Conservation (phyloP, 2,888 invertebrate species). For the Pseudoips prasinana region DNA sequence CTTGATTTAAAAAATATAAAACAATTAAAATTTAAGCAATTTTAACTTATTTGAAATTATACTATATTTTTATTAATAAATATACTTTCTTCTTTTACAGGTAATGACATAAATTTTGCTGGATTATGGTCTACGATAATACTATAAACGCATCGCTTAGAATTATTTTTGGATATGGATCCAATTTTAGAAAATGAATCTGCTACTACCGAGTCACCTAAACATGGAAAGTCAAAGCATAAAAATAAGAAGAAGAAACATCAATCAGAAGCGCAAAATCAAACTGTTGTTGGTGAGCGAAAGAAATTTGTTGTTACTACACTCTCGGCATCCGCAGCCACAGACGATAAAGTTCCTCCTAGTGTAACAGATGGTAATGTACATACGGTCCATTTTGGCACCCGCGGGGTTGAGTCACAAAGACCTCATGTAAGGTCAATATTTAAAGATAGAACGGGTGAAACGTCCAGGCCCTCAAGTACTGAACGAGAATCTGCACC, state of each 20-base stretch:
- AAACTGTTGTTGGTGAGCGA: slow-evolving; percentile 70
- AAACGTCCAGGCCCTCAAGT: slow-evolving; percentile 64
- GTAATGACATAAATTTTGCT: slow-evolving; percentile 43
- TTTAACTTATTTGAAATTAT: no score
- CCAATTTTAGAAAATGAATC: slow-evolving; percentile 78
- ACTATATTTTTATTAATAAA: no score
- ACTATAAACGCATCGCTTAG: slow-evolving; percentile 43
- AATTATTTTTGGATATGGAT: slow-evolving; percentile 61
- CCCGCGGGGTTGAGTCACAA: slow-evolving; percentile 71
- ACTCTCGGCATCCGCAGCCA: slow-evolving; percentile 55
- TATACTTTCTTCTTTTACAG: slow-evolving; percentile 60
- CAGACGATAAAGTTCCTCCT: slow-evolving; percentile 60
- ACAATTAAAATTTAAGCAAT: no score
- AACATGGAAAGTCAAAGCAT: slow-evolving; percentile 69
- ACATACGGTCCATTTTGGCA: slow-evolving; percentile 77
- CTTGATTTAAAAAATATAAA: no score
- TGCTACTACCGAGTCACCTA: slow-evolving; percentile 63
- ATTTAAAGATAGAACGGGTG: slow-evolving; percentile 65
- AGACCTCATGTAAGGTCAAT: slow-evolving; percentile 72
- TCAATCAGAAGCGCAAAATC: slow-evolving; percentile 51
- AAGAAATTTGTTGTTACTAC: slow-evolving; percentile 73
- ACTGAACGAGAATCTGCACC: slow-evolving; percentile 60
- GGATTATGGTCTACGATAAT: slow-evolving; percentile 62
- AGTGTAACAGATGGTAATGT: slow-evolving; percentile 63
- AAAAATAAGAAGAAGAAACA: slow-evolving; percentile 71